Base-by-base conservation (phyloP, 2,113 vertebrate genomes). In the Patagioenas fasciata region DNA sequence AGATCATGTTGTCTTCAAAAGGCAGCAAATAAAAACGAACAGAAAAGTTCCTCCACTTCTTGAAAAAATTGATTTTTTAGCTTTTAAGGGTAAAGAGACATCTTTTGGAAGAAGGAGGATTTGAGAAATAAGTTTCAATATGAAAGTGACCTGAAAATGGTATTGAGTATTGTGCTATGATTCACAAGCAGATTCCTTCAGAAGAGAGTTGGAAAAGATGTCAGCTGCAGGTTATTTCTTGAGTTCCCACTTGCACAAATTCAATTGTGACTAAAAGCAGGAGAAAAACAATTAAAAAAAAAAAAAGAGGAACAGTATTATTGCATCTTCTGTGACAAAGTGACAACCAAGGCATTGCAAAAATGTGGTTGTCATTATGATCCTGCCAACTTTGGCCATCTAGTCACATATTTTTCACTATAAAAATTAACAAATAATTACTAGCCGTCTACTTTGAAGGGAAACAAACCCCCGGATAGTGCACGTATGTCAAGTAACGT, bases 401-500 rank as follows among this genome's bases (percentile, higher is more conserved):
- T 91, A 94, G 92, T 93, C 89, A 87, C 87, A 94, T 67, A n/a
- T 67, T 71, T 67, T 42, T 56, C 15, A 15, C 65, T 32, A 47
- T 0, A 2, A 81, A 86, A 73, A 19, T 5, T 2, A 80, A 32
- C 9, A 75, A 66, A 73, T 7, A 70, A 54, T 72, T 40, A 57
- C 18, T 20, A 34, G 25, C 21, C 58, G 54, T 10, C 6, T 53
- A 34, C 26, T 71, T 38, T 13, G 38, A 71, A 71, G 32, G 54
- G 24, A 61, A 40, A 18, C 21, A 71, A 38, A 2, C 3, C 10
- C 17, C 12, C 14, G 5, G n/a, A 47, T 3, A 17, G 8, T 1
- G 24, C 9, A 2, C 1, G 3, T 16, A 12, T 2, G 24, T 32
- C 15, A 67, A 72, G 62, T 15, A 47, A 32, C 0, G 4, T 2